A percentile compares a stretch with the other conserved stretches of the same genome.
Conservation (phyloP, 2,113 vertebrate genomes). For the Marmota monax region DNA sequence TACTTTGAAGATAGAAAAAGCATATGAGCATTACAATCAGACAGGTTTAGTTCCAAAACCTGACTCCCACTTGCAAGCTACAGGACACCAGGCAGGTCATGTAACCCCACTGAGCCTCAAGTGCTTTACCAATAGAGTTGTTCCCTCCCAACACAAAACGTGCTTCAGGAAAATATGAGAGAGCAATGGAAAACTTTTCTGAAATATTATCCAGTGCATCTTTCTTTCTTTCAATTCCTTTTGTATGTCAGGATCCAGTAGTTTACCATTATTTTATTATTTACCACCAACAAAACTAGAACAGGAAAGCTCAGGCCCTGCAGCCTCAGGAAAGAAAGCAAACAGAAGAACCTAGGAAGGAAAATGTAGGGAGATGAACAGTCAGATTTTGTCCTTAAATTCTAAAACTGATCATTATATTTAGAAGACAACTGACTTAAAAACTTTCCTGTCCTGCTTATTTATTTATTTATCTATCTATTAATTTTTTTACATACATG, state of each 20-base stretch:
- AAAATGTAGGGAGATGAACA: not conserved
- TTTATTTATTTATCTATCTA: not conserved
- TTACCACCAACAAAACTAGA: not conserved
- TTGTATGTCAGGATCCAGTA: not conserved
- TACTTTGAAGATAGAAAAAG: not conserved
- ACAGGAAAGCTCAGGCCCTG: not conserved
- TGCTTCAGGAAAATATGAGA: not conserved
- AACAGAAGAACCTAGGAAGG: not conserved
- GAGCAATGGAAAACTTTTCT: not conserved
- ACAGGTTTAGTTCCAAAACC: not conserved
- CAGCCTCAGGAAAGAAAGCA: not conserved
- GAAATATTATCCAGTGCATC: not conserved
- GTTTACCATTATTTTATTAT: no score
- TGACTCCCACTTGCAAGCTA: not conserved
- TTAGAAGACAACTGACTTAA: not conserved
- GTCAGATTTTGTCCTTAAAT: not conserved
- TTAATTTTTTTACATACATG: no score
- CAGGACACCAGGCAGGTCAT: not conserved
- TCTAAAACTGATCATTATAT: slow-evolving; percentile 6
- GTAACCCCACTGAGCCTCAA: not conserved
- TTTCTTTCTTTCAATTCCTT: not conserved
- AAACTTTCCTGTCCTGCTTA: not conserved
- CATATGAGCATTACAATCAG: not conserved
- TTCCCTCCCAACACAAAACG: not conserved
- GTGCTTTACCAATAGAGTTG: accelerated